phyloP scores from a whole-genome alignment of 2,113 vertebrate genomes.

The Takifugu flavidus region DNA sequence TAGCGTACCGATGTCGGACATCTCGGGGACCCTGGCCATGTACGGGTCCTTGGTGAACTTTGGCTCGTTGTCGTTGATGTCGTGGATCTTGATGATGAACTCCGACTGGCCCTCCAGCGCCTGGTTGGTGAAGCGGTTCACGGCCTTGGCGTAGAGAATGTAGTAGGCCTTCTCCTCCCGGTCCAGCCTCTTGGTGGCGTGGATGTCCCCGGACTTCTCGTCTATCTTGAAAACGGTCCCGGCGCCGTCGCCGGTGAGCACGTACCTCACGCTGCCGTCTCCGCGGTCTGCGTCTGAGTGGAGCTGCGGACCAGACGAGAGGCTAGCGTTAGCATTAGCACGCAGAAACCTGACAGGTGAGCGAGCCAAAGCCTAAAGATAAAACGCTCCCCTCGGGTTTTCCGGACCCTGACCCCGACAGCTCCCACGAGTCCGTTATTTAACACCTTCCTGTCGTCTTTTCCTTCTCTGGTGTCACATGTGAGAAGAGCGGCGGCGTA shows the following conservation, averaged over 20 bases:
- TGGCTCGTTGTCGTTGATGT: slow-evolving; percentile 96
- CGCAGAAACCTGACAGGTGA: neutral
- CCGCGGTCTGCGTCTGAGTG: slow-evolving; percentile 93
- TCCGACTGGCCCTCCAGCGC: slow-evolving; percentile 93
- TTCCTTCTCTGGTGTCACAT: neutral
- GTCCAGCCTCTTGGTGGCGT: slow-evolving; percentile 93
- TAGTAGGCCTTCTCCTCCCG: slow-evolving; percentile 92
- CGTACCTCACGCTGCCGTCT: slow-evolving; percentile 89
- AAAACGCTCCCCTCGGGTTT: neutral
- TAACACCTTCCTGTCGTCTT: slow-evolving; percentile 48
- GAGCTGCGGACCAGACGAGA: slow-evolving; percentile 76
- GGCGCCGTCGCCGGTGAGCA: slow-evolving; percentile 92
- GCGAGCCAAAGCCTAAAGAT: too few relatives aligned
- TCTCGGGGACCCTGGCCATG: slow-evolving; percentile 86
- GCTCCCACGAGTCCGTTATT: slow-evolving; percentile 23
- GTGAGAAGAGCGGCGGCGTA: neutral
- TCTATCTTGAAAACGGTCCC: slow-evolving; percentile 94
- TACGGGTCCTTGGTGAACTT: slow-evolving; percentile 90
- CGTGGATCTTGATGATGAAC: slow-evolving; percentile 97
- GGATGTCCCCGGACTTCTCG: slow-evolving; percentile 95
- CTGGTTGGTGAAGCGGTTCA: slow-evolving; percentile 86
- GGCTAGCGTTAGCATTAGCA: too few relatives aligned
- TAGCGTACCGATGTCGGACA: slow-evolving; percentile 89
- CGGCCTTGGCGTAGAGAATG: slow-evolving; percentile 87
- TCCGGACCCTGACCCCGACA: too few relatives aligned